Evolutionary conservation across 2,888 invertebrate genomes (phyloP), one percentile per base, ranked within the genome.

Genomic region (Lithophane socia): DNA sequence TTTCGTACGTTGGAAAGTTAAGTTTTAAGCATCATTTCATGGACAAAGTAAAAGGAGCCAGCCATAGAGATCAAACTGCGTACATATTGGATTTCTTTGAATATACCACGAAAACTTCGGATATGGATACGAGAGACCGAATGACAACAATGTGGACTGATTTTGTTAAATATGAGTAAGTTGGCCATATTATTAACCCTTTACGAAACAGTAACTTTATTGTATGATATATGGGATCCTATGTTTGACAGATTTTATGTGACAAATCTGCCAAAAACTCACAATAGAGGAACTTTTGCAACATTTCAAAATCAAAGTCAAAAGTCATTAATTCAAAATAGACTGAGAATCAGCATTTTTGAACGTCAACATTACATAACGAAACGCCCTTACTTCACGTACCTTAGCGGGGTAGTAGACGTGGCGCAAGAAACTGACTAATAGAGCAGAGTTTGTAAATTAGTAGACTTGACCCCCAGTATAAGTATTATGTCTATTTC

Each of bases 61-160:
- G 95, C 79, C 96, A 96, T 75, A 93, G 96, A 86, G 96, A 96
- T 75, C 96, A 96, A 83, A 92, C 94, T 0, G 92, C 96, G 1
- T 96, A 96, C 70, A 83, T 96, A 24, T 81, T 96, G 69, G 96
- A 96, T 84, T 96, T 96, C 84, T 92, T 87, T 74, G 91, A 92
- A 9, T 92, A 84, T 80, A 95, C 96, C 0, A 88, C 90, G 8
- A 92, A 89, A 24, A n/a, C 49, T 24, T 52, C 75, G 24, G 96
- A 96, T 85, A 86, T 96, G 80, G 92, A 95, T 79, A 94, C 91
- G 1, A 93, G 95, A 83, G 95, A 96, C 60, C 89, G 94, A 2
- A 89, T 96, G 93, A 95, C 94, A 0, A 82, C 87, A 4, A 96
- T 96, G 96, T 96, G 96, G 96, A 90, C 94, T 7, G 95, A 96